Conservation (phyloP, 2,797 vertebrate species). For the Chromis chromis region DNA sequence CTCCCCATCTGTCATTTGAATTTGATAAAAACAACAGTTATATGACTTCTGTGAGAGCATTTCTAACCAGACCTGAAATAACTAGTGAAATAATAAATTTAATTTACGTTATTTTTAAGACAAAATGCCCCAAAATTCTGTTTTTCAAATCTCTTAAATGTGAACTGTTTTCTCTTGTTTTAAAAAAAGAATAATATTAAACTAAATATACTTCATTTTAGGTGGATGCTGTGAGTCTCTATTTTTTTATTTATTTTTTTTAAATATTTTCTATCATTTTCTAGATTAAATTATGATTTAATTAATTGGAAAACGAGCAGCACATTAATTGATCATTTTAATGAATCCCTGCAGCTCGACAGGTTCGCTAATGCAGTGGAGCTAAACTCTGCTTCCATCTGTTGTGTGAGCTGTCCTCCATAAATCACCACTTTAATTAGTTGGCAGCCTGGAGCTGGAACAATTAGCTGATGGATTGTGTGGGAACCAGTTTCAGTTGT, state of each 20-base stretch:
- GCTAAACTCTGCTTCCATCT: not conserved
- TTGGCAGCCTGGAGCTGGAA: not conserved
- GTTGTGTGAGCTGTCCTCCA: not conserved
- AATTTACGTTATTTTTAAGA: not conserved
- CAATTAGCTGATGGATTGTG: not conserved
- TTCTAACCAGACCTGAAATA: no score
- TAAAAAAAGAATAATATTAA: not conserved
- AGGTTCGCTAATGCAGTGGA: not conserved
- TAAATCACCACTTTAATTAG: not conserved
- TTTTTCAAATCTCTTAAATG: not conserved
- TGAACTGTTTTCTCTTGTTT: no score
- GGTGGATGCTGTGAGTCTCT: not conserved
- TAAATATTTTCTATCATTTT: not conserved
- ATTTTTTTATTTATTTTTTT: no score
- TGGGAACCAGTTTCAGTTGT: no score
- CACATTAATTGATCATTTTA: not conserved
- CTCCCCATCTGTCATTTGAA: not conserved
- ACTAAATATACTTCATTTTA: not conserved
- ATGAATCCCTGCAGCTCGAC: not conserved
- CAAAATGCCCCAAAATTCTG: not conserved
- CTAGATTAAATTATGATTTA: not conserved
- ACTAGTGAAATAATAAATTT: not conserved
- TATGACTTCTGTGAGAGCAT: no score
- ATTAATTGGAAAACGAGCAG: not conserved
- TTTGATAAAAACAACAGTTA: no score